phyloP scores from a whole-genome alignment of 2,888 invertebrate genomes.

The Mycalesis mineus region DNA sequence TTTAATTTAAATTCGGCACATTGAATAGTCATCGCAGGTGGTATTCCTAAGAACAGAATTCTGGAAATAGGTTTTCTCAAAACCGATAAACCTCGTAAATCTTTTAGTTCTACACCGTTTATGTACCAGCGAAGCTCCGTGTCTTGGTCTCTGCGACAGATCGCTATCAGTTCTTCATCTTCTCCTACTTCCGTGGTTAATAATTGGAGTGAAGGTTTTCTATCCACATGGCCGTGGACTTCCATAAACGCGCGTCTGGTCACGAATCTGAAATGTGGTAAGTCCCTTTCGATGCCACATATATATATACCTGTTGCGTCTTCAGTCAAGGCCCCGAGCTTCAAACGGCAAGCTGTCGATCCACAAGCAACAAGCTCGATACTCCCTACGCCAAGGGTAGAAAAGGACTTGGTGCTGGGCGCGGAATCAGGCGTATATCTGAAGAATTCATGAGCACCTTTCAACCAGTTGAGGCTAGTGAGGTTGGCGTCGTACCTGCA shows the following conservation, averaged over 20 bases:
- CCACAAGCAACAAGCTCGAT: slow-evolving; percentile 60
- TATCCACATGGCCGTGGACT: slow-evolving; percentile 51
- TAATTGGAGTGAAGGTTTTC: slow-evolving; percentile 58
- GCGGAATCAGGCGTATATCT: slow-evolving; percentile 59
- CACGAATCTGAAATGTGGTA: slow-evolving; percentile 59
- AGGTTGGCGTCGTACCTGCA: slow-evolving; percentile 70
- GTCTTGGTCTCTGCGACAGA: slow-evolving; percentile 54
- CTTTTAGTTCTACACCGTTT: slow-evolving; percentile 53
- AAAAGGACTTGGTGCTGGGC: slow-evolving; percentile 60
- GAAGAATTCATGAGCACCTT: slow-evolving; percentile 65
- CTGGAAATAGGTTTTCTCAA: slow-evolving; percentile 49
- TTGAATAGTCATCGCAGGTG: slow-evolving; percentile 69
- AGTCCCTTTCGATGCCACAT: slow-evolving; percentile 63
- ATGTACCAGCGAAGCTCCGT: slow-evolving; percentile 66
- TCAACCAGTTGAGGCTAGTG: slow-evolving; percentile 67
- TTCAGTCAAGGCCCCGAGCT: slow-evolving; percentile 55
- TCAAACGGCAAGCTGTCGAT: slow-evolving; percentile 54
- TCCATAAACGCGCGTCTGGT: slow-evolving; percentile 58
- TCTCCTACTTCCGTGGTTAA: slow-evolving; percentile 53
- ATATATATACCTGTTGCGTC: slow-evolving; percentile 63
- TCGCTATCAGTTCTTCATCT: slow-evolving; percentile 57
- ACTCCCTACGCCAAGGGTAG: slow-evolving; percentile 56
- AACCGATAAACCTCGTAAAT: slow-evolving; percentile 46
- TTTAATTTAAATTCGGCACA: slow-evolving; percentile 73
- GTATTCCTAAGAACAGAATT: slow-evolving; percentile 57